Conservation (phyloP, 2,888 invertebrate species). For the Cordilura impudica region DNA sequence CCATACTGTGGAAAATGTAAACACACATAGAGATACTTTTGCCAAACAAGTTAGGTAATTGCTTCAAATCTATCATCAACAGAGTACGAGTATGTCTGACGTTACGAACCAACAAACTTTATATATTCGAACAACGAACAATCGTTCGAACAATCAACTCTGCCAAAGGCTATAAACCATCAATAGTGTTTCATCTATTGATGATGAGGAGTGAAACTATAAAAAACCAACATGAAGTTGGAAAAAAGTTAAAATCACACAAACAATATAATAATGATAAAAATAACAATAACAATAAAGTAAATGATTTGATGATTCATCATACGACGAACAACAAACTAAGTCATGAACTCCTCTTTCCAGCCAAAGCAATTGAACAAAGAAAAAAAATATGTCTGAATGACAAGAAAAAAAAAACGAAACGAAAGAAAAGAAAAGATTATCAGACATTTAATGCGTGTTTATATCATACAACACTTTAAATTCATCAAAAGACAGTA, state of each 20-base stretch:
- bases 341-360: conserved; percentile 29
- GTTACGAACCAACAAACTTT: conserved; percentile 1
- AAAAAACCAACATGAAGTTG: conserved; percentile 12
- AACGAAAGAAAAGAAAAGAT: background rate
- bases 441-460: conserved; percentile 48
- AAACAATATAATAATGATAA: conserved; percentile 22
- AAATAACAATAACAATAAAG: conserved; percentile 33
- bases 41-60: background rate
- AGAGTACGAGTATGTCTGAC: conserved; percentile 19
- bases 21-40: background rate
- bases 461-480: conserved; percentile 48
- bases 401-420: conserved; percentile 9
- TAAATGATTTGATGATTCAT: conserved; percentile 54
- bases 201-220: conserved; percentile 38
- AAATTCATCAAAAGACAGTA: conserved; percentile 30
- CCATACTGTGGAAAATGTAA: background rate
- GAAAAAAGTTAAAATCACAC: conserved; percentile 2
- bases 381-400: conserved; percentile 23
- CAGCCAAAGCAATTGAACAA: background rate
- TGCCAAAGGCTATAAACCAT: conserved; percentile 36
- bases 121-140: background rate
- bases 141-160: background rate
- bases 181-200: conserved; percentile 34
- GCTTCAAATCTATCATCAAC: conserved; percentile 6
- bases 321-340: background rate